Base-by-base conservation (phyloP, 1,140 invertebrate species). In the Eupristina koningsbergeri region DNA sequence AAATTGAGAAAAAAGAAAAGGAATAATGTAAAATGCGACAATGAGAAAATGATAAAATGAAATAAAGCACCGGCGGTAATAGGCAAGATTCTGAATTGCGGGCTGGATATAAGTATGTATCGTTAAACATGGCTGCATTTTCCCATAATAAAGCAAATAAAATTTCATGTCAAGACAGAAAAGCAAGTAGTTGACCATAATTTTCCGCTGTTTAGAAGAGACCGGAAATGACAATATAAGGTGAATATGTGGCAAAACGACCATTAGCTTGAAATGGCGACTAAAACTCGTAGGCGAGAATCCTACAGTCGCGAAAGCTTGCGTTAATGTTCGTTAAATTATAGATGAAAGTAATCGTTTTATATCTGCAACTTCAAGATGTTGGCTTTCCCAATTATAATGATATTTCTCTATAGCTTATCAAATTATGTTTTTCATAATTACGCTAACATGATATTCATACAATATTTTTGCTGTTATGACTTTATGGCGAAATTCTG, bases 141-240 rank as follows among this genome's bases (percentile, higher is more conserved):
- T 26, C 31, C 13, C n/a, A 45, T 50, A 84, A 86, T 86, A 86
- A 86, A 84, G 61, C 69, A 84, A 85, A 86, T 86, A 81, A 86
- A 86, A 86, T 75, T 63, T 29, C 58, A 61, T 29, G 13, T 5
- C 36, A 36, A 39, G 34, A 9, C 41, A 45, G 26, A 31, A 64
- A 64, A 8, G 11, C 53, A 78, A 80, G 76, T 76, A 80, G 80
- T 64, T 58, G 64, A 84, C 75, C 82, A 76, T 86, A 86, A 86
- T 86, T 86, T 85, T 85, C 75, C 79, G 47, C 50, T 80, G 85
- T 82, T 85, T 86, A 86, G 69, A 47, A 41, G 58, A 11, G 50
- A 80, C 45, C 75, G 86, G 81, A 86, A 86, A 83, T 79, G 86
- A 82, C 85, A 85, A 80, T 86, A 86, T 81, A 85, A 86, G 45